Percentiles rank a stretch among this genome's conserved stretches.
These are phyloP conservation scores for Brenthis daphne DNA, from an alignment of 2,888 invertebrate genomes.

Conservation along the genomic window DNA sequence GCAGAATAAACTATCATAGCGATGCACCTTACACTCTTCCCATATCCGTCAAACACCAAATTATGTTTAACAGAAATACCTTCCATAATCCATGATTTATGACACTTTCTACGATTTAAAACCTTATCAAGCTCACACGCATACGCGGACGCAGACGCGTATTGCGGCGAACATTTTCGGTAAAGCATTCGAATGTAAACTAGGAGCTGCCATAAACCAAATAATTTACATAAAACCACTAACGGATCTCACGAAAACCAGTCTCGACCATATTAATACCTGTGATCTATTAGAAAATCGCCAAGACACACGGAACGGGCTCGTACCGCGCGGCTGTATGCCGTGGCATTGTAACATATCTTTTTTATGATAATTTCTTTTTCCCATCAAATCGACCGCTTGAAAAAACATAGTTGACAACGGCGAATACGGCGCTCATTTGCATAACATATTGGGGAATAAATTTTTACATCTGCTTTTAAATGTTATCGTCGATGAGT, in stretches of 20 bases:
- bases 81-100: slow-evolving; percentile 61
- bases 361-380: slow-evolving; percentile 68
- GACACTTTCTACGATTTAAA: slow-evolving; percentile 68
- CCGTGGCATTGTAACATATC: slow-evolving; percentile 52
- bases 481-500: slow-evolving; percentile 28
- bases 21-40: slow-evolving; percentile 32
- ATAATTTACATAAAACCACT: slow-evolving; percentile 79
- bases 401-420: slow-evolving; percentile 49
- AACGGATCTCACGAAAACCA: slow-evolving; percentile 79
- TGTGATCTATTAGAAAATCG: slow-evolving; percentile 82
- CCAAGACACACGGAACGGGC: slow-evolving; percentile 56
- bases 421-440: slow-evolving; percentile 51
- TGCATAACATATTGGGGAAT: slow-evolving; percentile 53
- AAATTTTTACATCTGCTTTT: slow-evolving; percentile 47
- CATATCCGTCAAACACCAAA: slow-evolving; percentile 35
- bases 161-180: slow-evolving; percentile 51
- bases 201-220: slow-evolving; percentile 74
- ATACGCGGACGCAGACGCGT: slow-evolving; percentile 43
- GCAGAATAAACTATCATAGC: neutral
- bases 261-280: slow-evolving; percentile 73
- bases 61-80: slow-evolving; percentile 40
- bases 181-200: slow-evolving; percentile 70
- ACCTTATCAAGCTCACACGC: slow-evolving; percentile 52
- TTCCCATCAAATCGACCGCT: slow-evolving; percentile 55
- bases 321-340: slow-evolving; percentile 53